Conservation (phyloP, 2,888 invertebrate genomes). For the Hipparchia sbordonii region DNA sequence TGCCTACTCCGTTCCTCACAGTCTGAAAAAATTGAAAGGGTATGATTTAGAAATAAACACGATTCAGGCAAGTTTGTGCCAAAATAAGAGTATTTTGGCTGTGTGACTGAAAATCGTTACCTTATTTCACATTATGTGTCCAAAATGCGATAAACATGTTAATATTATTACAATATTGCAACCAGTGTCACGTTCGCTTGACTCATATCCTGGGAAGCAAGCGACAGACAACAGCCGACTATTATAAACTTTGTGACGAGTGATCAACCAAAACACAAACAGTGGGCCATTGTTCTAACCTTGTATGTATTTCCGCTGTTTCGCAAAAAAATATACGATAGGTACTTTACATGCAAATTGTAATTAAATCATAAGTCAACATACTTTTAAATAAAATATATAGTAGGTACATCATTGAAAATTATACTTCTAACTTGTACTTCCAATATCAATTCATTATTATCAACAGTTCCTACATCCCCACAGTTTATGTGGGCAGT, state of each 20-base stretch:
- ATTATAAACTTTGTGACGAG: constrained; percentile 57
- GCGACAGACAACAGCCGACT: constrained; percentile 44
- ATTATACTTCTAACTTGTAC: too few species aligned
- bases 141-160: constrained; percentile 20
- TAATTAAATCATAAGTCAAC: constrained; percentile 4
- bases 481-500: too few species aligned
- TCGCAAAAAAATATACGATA: constrained; percentile 55
- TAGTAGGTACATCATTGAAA: too few species aligned
- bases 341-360: constrained; percentile 6
- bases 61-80: too few species aligned
- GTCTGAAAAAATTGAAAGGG: too few species aligned
- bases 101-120: neutral
- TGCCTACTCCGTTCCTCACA: too few species aligned
- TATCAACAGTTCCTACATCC: too few species aligned
- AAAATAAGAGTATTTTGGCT: neutral
- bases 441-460: too few species aligned
- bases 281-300: constrained; percentile 64
- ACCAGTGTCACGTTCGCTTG: constrained; percentile 51
- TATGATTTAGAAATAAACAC: too few species aligned
- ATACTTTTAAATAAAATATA: neutral
- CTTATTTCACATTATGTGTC: constrained; percentile 29
- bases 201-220: constrained; percentile 65
- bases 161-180: constrained; percentile 24
- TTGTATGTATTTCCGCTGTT: constrained; percentile 65
- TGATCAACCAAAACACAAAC: constrained; percentile 54